Conservation (phyloP, 2,888 invertebrate genomes). For the Lysandra bellargus region DNA sequence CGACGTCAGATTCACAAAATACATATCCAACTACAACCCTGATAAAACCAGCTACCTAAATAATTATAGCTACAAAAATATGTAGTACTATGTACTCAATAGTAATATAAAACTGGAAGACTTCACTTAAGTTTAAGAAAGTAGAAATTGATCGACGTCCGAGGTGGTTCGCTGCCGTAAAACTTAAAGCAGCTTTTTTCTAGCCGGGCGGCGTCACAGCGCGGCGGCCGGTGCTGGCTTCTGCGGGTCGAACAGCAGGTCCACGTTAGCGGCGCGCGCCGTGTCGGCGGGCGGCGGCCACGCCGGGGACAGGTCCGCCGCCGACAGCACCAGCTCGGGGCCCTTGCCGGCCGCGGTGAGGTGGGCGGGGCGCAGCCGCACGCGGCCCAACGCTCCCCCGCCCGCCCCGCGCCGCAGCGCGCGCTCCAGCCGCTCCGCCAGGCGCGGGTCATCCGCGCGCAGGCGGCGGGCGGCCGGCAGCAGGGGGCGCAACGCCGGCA, state of each 20-base stretch:
- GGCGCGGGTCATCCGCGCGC: constrained; percentile 90
- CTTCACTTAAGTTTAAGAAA: neutral
- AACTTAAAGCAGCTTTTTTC: neutral
- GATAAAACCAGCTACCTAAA: neutral
- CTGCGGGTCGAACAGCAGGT: constrained; percentile 10
- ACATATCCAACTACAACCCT: neutral
- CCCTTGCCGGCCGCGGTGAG: neutral
- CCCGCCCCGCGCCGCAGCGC: constrained; percentile 82
- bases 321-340: neutral
- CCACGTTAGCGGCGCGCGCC: neutral
- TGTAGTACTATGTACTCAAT: neutral
- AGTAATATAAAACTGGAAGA: neutral
- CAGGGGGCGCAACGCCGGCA: constrained; percentile 82
- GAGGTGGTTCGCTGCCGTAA: neutral
- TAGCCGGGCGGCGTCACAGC: neutral
- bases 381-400: neutral
- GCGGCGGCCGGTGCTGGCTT: constrained; percentile 6
- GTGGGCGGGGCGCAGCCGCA: neutral
- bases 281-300: neutral
- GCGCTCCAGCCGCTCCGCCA: constrained; percentile 89
- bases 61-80: neutral
- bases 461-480: constrained; percentile 89
- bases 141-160: too few relatives aligned
- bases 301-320: neutral
- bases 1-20: neutral